Conservation (phyloP, 2,888 invertebrate species). For the Leucophenga maculata region DNA sequence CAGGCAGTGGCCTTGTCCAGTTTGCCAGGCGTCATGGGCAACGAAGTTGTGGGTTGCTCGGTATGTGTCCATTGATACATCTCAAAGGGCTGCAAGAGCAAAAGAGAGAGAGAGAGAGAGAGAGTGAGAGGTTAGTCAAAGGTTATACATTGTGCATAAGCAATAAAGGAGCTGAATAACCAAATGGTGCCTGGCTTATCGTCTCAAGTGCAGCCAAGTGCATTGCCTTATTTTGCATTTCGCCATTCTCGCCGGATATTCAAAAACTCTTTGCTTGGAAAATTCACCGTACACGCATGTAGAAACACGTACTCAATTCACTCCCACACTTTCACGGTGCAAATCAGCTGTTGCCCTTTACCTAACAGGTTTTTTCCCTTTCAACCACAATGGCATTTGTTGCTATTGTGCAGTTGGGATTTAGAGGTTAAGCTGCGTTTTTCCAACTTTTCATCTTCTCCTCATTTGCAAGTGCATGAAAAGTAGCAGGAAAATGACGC, state of each 20-base stretch:
- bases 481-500: not conserved
- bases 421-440: not conserved
- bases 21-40: conserved; percentile 83
- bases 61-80: conserved; percentile 94
- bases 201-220: no score
- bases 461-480: not conserved
- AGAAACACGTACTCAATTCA: no score
- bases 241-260: no score
- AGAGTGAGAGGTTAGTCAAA: no score
- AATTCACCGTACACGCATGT: no score
- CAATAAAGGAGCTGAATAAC: conserved; percentile 2
- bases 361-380: no score
- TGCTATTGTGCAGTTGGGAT: not conserved
- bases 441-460: no score
- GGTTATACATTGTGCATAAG: no score
- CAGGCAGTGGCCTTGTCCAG: conserved; percentile 79
- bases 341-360: not conserved
- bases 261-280: no score
- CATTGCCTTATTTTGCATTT: no score
- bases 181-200: not conserved
- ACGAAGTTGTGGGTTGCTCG: conserved; percentile 79
- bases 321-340: no score
- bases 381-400: not conserved
- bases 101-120: no score
- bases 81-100: conserved; percentile 81